A percentile compares a stretch with the other conserved stretches of the same genome.
Conservation (phyloP, 2,888 invertebrate species). For the Resseliella maxima region DNA sequence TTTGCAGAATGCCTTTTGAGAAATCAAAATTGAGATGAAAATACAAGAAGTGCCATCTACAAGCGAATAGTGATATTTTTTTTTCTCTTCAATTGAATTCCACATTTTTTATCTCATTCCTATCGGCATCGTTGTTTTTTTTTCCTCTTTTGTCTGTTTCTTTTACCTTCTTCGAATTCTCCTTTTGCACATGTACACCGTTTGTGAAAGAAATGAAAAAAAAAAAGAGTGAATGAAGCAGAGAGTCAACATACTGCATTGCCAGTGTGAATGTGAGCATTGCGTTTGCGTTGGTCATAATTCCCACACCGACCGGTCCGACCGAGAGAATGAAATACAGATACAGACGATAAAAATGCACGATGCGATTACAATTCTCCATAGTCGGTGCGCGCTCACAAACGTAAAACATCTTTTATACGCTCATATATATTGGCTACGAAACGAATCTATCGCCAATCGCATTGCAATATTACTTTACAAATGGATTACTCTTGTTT, state of each 20-base stretch:
- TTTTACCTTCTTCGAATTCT: slow-evolving; percentile 38
- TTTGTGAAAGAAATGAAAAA: not conserved
- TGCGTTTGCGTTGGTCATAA: slow-evolving; percentile 55
- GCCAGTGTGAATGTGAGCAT: not conserved
- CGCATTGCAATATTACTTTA: not conserved
- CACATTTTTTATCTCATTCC: slow-evolving; percentile 20
- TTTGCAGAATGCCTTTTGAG: not conserved
- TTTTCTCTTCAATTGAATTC: not conserved
- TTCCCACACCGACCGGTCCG: not conserved
- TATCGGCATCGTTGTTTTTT: not conserved
- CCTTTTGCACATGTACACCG: not conserved
- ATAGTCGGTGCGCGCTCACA: slow-evolving; percentile 3
- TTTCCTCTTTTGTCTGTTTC: slow-evolving; percentile 14
- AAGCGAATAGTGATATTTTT: slow-evolving; percentile 37
- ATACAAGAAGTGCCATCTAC: slow-evolving; percentile 33
- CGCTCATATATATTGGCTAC: not conserved
- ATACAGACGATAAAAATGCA: slow-evolving; percentile 35
- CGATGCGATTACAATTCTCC: slow-evolving; percentile 4
- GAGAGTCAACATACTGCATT: not conserved
- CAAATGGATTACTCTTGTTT: not conserved
- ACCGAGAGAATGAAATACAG: not conserved
- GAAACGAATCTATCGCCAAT: slow-evolving; percentile 19
- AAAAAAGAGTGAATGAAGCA: not conserved
- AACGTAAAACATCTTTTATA: slow-evolving; percentile 16
- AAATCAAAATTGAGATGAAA: not conserved